phyloP scores from a whole-genome alignment of 1,140 invertebrate genomes.

The Hormaphis cornu region DNA sequence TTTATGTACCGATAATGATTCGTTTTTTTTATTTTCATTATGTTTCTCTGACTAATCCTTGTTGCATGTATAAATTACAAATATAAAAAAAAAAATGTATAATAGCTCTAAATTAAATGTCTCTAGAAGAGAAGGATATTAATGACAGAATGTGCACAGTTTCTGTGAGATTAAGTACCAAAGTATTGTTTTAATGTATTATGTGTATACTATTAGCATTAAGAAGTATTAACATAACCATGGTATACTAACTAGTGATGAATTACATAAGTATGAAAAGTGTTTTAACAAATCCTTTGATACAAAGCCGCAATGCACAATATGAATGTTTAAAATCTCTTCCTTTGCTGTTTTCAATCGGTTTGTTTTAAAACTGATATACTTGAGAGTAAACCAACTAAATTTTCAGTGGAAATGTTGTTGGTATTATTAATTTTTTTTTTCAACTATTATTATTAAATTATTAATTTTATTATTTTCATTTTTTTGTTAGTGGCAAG shows the following conservation, averaged over 20 bases:
- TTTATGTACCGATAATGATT: neutral
- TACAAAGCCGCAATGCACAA: neutral
- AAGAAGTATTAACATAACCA: conserved; percentile 25
- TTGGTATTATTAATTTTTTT: too few species aligned
- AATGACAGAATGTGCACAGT: conserved; percentile 16
- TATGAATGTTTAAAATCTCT: conserved; percentile 8
- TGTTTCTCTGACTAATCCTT: conserved; percentile 9
- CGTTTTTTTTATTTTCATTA: neutral
- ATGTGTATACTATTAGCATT: conserved; percentile 30
- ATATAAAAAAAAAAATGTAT: neutral
- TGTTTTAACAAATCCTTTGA: neutral
- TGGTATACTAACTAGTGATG: conserved; percentile 26
- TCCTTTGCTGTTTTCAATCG: conserved; percentile 18
- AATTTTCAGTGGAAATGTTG: neutral
- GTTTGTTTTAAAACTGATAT: conserved; percentile 28
- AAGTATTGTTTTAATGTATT: conserved; percentile 29
- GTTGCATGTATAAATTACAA: conserved; percentile 9
- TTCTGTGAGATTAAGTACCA: conserved; percentile 19
- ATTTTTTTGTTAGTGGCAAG: conserved; percentile 18
- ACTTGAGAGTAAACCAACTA: neutral
- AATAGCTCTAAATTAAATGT: neutral
- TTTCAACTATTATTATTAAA: neutral
- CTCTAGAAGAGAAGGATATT: neutral
- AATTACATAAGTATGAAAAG: conserved; percentile 3
- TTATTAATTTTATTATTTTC: neutral